Conservation (phyloP, 2,113 vertebrate species). For the Phalacrocorax pelagicus region DNA sequence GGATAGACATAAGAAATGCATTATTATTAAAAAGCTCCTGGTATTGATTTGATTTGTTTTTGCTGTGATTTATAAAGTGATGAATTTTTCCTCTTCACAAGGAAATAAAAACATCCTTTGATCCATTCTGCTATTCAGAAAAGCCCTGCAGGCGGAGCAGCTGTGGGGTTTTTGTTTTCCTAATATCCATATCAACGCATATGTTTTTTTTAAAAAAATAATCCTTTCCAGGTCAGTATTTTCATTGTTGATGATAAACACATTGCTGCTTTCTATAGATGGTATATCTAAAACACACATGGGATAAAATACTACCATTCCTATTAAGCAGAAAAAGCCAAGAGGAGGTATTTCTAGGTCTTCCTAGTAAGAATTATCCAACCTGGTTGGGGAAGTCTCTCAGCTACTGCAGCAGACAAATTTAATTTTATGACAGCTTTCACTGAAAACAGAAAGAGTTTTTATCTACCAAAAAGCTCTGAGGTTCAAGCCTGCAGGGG, state of each 20-base stretch:
- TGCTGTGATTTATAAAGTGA: slow-evolving; percentile 49
- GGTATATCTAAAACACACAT: neutral
- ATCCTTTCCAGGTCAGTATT: slow-evolving; percentile 37
- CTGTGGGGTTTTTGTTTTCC: slow-evolving; percentile 46
- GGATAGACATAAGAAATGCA: neutral
- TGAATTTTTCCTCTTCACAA: slow-evolving; percentile 52
- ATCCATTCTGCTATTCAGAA: slow-evolving; percentile 40
- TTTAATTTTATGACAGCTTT: neutral
- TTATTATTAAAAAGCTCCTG: slow-evolving; percentile 45
- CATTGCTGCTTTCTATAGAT: slow-evolving; percentile 17
- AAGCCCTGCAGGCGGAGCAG: slow-evolving; percentile 49
- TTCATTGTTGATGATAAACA: slow-evolving; percentile 52
- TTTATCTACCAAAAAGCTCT: neutral
- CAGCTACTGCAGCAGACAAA: neutral
- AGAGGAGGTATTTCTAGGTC: neutral
- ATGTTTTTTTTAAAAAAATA: neutral
- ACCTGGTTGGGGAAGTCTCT: neutral
- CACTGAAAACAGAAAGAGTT: neutral
- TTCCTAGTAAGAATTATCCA: neutral
- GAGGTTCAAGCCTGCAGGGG: neutral
- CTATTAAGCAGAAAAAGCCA: neutral
- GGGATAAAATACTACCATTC: neutral
- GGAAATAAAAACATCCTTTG: slow-evolving; percentile 61
- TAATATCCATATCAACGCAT: slow-evolving; percentile 17
- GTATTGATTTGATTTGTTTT: slow-evolving; percentile 47